Conservation (phyloP, 92 coral and sea anemone genomes). For the Porites evermanni region DNA sequence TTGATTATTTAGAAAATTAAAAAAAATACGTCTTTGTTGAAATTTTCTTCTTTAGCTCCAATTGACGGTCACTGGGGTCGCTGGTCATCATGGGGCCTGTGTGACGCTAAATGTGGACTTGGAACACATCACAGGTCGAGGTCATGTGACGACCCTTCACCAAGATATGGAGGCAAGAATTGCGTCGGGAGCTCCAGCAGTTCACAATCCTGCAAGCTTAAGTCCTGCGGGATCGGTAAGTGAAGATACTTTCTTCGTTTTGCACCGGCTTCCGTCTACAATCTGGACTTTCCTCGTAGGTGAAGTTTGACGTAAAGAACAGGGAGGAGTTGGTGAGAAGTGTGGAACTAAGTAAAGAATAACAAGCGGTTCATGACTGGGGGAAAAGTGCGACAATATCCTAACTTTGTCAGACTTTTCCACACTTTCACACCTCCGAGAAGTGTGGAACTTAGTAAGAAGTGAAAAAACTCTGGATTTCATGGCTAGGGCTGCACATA, state of each 20-base stretch:
- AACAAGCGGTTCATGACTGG: no score
- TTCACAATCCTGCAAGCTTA: conserved; percentile 64
- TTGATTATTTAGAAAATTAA: not conserved
- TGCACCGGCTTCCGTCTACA: not conserved
- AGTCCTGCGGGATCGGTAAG: conserved; percentile 88
- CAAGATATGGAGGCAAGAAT: conserved; percentile 70
- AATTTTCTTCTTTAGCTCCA: conserved; percentile 62
- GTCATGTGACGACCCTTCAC: conserved; percentile 87
- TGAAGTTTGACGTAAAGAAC: no score
- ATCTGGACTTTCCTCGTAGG: no score
- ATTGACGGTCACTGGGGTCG: conserved; percentile 98
- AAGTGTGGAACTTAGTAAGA: no score
- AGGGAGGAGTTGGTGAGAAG: no score
- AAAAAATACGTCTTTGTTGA: not conserved
- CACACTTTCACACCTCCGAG: no score
- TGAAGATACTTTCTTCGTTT: not conserved
- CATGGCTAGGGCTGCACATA: no score
- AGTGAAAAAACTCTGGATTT: no score
- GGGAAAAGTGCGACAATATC: no score
- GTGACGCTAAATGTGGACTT: conserved; percentile 72
- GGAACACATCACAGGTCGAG: conserved; percentile 79
- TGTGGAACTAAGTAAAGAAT: no score
- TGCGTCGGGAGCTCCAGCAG: conserved; percentile 58
- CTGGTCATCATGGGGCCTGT: conserved; percentile 89
- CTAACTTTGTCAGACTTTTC: no score